Evolutionary conservation across 2,888 invertebrate genomes (phyloP).

Genomic region (Catocala fraxini): DNA sequence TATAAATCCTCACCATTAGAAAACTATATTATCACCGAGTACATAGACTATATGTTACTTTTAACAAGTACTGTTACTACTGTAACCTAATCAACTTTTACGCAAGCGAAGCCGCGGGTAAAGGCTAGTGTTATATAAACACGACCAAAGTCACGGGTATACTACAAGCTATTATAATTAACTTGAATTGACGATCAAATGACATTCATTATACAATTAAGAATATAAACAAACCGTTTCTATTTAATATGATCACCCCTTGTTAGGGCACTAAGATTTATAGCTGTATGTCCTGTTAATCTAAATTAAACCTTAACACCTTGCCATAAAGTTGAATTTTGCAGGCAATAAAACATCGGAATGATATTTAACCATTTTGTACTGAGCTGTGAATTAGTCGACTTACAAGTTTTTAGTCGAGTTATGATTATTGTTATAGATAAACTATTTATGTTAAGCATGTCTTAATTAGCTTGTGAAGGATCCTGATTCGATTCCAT

Average conservation of each 20-base stretch:
- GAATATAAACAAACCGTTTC: slow-evolving; percentile 34
- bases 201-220: slow-evolving; percentile 35
- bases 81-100: too few relatives aligned
- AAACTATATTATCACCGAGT: too few relatives aligned
- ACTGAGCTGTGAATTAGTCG: slow-evolving; percentile 3
- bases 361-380: slow-evolving; percentile 7
- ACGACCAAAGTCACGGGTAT: too few relatives aligned
- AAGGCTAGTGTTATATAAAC: too few relatives aligned
- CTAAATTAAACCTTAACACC: background rate
- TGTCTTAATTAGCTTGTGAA: too few relatives aligned
- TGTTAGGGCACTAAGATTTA: slow-evolving; percentile 26
- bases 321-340: slow-evolving; percentile 5
- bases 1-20: too few relatives aligned
- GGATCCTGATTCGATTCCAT: too few relatives aligned
- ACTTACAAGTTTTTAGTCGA: background rate
- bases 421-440: background rate
- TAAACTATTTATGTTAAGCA: too few relatives aligned
- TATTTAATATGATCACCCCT: slow-evolving; percentile 16
- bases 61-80: too few relatives aligned
- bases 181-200: slow-evolving; percentile 18
- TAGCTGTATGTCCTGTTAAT: background rate
- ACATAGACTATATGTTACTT: too few relatives aligned
- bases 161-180: background rate
- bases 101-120: too few relatives aligned
- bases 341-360: background rate